These are phyloP conservation scores for Drosophila neonasuta DNA, from an alignment of 2,888 invertebrate genomes.

Conservation along the genomic window DNA sequence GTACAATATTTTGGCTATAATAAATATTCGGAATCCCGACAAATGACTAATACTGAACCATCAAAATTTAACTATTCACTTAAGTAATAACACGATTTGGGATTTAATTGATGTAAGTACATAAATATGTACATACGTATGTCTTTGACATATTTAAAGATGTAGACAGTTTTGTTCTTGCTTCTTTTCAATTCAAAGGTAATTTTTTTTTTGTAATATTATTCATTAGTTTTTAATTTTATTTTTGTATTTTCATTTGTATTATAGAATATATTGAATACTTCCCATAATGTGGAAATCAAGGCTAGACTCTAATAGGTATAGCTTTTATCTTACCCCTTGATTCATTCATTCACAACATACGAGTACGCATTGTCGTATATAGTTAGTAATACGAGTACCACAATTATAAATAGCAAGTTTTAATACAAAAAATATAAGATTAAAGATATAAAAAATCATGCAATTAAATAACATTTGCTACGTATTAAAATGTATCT, in stretches of 20 bases:
- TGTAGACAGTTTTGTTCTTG: neutral
- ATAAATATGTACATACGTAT: neutral
- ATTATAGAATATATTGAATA: neutral
- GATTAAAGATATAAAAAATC: slow-evolving; percentile 50
- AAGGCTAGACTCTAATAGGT: neutral
- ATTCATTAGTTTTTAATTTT: neutral
- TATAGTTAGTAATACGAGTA: slow-evolving; percentile 57
- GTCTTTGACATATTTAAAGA: no score
- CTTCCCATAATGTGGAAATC: neutral
- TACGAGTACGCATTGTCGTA: slow-evolving; percentile 10
- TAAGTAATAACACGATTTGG: neutral
- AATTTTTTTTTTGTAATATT: neutral
- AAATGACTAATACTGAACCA: neutral
- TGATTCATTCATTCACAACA: slow-evolving; percentile 38
- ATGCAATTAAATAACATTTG: slow-evolving; percentile 57
- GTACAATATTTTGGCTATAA: neutral
- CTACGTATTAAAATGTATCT: slow-evolving; percentile 46
- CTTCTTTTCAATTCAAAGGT: neutral
- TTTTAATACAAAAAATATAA: slow-evolving; percentile 48
- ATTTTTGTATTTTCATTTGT: neutral
- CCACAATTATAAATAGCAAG: slow-evolving; percentile 46
- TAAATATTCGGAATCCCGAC: neutral
- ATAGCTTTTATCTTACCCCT: slow-evolving; percentile 8
- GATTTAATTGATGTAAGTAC: neutral
- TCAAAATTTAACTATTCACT: neutral